Percentiles rank a stretch among this genome's conserved stretches.
Conservation (phyloP, 2,113 vertebrate genomes). For the Odontophorus gujanensis region DNA sequence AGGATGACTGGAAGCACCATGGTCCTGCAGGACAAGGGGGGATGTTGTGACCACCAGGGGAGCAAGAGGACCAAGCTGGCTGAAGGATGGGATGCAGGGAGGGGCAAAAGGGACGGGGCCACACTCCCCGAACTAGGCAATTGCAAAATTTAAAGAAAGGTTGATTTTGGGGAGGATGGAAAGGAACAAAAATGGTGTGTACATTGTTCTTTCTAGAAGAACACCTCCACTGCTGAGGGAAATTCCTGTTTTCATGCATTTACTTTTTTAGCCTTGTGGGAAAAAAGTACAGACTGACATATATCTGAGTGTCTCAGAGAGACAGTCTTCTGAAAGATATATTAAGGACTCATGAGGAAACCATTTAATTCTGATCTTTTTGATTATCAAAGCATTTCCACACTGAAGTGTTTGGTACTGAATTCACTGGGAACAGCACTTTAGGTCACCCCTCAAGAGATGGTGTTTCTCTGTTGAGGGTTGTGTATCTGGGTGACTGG, state of each 20-base stretch:
- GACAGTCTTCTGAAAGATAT: not conserved
- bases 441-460: not conserved
- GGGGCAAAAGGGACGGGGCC: not conserved
- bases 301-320: not conserved
- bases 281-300: not conserved
- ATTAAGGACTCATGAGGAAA: not conserved
- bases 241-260: not conserved
- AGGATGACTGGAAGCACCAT: not conserved
- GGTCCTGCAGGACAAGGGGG: not conserved
- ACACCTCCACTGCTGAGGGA: accelerated
- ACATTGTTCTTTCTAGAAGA: not conserved
- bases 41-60: not conserved
- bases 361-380: not conserved
- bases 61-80: not conserved
- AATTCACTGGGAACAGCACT: not conserved
- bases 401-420: not conserved
- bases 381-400: not conserved
- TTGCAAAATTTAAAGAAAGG: not conserved
- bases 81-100: not conserved
- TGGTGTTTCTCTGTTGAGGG: accelerated
- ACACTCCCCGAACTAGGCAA: accelerated
- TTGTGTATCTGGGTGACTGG: accelerated
- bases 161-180: not conserved
- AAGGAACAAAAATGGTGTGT: not conserved
- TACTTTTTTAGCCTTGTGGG: not conserved